Conservation (phyloP, 2,113 vertebrate genomes). For the Xenopus tropicalis region DNA sequence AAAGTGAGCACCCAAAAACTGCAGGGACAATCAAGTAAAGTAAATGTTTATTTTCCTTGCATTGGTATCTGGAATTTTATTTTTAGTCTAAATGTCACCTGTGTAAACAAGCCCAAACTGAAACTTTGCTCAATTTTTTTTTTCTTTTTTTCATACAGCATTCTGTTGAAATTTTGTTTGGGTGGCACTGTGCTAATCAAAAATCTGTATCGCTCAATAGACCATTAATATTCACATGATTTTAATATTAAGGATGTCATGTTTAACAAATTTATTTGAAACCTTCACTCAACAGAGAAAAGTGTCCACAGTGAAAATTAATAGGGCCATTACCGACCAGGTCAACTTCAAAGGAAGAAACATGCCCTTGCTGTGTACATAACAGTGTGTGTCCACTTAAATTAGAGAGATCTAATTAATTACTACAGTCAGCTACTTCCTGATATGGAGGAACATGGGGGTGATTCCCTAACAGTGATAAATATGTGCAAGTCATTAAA, state of each 20-base stretch:
- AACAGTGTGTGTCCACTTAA: slow-evolving; percentile 58
- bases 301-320: slow-evolving; percentile 58
- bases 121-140: no score
- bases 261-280: background rate
- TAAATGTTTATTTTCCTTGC: no score
- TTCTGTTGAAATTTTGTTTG: no score
- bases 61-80: no score
- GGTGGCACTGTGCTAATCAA: no score
- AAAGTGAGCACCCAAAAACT: no score
- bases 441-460: slow-evolving; percentile 58
- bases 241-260: background rate
- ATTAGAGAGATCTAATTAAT: slow-evolving; percentile 73
- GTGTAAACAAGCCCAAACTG: no score
- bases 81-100: no score
- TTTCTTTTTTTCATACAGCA: no score
- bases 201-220: no score
- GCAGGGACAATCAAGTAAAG: no score
- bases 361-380: slow-evolving; percentile 52
- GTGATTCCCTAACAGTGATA: slow-evolving; percentile 60
- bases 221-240: no score
- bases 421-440: slow-evolving; percentile 71
- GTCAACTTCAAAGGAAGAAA: slow-evolving; percentile 57
- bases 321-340: slow-evolving; percentile 53
- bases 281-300: slow-evolving; percentile 42
- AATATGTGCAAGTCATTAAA: slow-evolving; percentile 55